A percentile compares a stretch with the other conserved stretches of the same genome.
Conservation (phyloP, 2,797 vertebrate species). For the Oceanodroma leucorhoa region DNA sequence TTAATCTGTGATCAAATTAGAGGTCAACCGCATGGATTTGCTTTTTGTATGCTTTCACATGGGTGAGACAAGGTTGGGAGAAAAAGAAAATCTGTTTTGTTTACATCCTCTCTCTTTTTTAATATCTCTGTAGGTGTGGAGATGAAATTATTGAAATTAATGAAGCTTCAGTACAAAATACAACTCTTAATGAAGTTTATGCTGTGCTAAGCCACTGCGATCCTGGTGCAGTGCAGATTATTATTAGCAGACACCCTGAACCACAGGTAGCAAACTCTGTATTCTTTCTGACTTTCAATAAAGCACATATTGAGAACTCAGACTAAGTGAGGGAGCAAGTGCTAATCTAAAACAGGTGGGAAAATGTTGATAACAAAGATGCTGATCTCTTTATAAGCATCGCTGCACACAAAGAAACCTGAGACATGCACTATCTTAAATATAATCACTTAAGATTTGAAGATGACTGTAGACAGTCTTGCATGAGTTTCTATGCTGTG, state of each 20-base stretch:
- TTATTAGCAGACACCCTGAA: slow-evolving; percentile 91
- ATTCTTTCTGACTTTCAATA: neutral
- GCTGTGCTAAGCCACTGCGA: slow-evolving; percentile 85
- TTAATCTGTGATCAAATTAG: neutral
- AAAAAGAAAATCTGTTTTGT: neutral
- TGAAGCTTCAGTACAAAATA: slow-evolving; percentile 84
- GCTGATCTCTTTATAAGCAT: neutral
- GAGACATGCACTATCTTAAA: neutral
- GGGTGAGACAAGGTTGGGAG: neutral
- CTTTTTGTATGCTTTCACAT: neutral
- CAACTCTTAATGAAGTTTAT: slow-evolving; percentile 90
- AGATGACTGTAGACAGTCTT: neutral
- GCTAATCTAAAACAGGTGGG: neutral
- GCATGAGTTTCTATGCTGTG: neutral
- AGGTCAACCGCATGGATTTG: neutral
- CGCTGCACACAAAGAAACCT: neutral
- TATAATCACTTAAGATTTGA: neutral
- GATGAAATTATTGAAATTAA: slow-evolving; percentile 94
- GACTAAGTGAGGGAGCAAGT: neutral
- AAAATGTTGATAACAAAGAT: neutral
- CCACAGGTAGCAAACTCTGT: slow-evolving; percentile 79
- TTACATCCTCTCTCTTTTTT: neutral
- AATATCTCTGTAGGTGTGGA: slow-evolving; percentile 80
- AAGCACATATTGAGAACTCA: neutral
- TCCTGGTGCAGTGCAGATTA: slow-evolving; percentile 86